Evolutionary conservation across 2,888 invertebrate species (phyloP), one percentile per base, ranked within the genome.

Genomic region (Campoletis raptor): DNA sequence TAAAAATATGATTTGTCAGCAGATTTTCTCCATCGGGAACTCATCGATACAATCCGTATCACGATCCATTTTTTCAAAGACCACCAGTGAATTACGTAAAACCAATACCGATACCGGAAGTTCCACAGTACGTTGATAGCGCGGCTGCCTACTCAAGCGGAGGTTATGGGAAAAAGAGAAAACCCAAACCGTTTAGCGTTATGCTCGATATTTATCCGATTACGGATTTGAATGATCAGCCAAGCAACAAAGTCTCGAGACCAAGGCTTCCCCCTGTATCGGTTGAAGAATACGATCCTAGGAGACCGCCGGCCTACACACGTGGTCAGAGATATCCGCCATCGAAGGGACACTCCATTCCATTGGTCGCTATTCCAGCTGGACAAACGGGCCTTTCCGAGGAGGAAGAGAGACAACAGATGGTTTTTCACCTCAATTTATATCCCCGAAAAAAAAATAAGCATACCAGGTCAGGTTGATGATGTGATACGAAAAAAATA

Each of bases 121-220:
- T 85, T 48, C 40, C 89, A 0, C 90, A 90, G 36, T 90, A 90
- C 66, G 66, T 45, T 37, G 93, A 94, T n/a, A 91, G 78, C 48
- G 57, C 67, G 6, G 86, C 81, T 2, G 77, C 88, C 1, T 90
- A 90, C 45, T 66, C 89, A 3, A 74, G 81, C 1, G 90, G 80
- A 9, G 86, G 79, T 72, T 88, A 87, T 64, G 88, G 74, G 3
- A 92, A 93, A 61, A 92, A 90, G 54, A 87, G 89, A 3, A 94
- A 94, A 81, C 91, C 93, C 0, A 93, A 96, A 89, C 96, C 96
- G 0, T 96, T 96, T 83, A 96, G 96, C 89, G 95, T 96, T 0
- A 96, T 96, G 95, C 92, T 97, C 37, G 96, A 97, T 89, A 95
- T 96, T 79, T 96, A 95, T 93, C 96, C 96, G 0, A 94, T 96